phyloP scores from a whole-genome alignment of 2,888 invertebrate species.

The Lochmaea capreae region DNA sequence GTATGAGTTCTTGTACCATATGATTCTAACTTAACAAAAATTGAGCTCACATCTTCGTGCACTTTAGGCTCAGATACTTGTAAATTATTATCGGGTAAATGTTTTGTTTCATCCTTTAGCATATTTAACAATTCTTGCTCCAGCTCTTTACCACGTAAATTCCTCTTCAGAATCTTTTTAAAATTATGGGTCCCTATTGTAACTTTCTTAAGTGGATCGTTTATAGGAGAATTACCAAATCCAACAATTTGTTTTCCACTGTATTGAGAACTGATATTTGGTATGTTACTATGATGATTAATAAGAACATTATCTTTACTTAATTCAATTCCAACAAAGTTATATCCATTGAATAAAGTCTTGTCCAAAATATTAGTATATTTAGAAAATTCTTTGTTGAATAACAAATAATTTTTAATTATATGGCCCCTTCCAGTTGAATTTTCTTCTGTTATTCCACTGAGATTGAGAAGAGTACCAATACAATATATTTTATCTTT shows the following conservation, averaged over 20 bases:
- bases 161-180: conserved; percentile 68
- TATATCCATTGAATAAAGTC: conserved; percentile 75
- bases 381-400: conserved; percentile 56
- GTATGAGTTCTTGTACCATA: conserved; percentile 80
- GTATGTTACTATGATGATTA: conserved; percentile 69
- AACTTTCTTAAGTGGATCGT: conserved; percentile 77
- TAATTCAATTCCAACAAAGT: conserved; percentile 77
- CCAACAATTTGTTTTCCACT: conserved; percentile 69
- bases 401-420: conserved; percentile 73
- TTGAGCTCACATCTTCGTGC: conserved; percentile 68
- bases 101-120: conserved; percentile 71
- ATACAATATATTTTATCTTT: conserved; percentile 66
- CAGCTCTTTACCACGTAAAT: conserved; percentile 65
- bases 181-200: conserved; percentile 71
- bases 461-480: conserved; percentile 79
- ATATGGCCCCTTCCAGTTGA: conserved; percentile 76
- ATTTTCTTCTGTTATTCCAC: conserved; percentile 67
- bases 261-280: conserved; percentile 58
- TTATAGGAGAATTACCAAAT: conserved; percentile 77
- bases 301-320: conserved; percentile 50
- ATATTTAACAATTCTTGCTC: conserved; percentile 70
- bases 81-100: conserved; percentile 79
- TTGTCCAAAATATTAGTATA: conserved; percentile 49
- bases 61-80: conserved; percentile 68
- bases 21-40: conserved; percentile 70